These are phyloP conservation scores for Colletes collaris DNA, from an alignment of 2,888 invertebrate genomes.

Conservation along the genomic window DNA sequence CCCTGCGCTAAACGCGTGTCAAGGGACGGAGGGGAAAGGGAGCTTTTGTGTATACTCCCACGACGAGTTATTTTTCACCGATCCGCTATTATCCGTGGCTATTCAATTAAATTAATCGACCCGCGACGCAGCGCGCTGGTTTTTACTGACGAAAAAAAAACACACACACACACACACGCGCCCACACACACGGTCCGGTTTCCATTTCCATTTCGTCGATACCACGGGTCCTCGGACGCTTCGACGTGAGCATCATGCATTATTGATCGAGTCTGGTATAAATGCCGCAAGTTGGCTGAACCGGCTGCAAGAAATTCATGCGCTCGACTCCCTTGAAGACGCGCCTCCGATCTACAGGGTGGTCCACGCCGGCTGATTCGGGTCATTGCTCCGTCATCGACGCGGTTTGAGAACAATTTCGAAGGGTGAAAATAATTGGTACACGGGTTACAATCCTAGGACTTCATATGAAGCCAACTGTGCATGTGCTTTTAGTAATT, in stretches of 20 bases:
- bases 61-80: conserved; percentile 37
- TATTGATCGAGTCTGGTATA: conserved; percentile 50
- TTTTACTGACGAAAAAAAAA: conserved; percentile 14
- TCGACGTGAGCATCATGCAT: conserved; percentile 35
- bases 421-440: too few relatives aligned
- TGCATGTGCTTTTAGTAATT: too few relatives aligned
- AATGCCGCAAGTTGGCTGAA: conserved; percentile 41
- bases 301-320: conserved; percentile 53
- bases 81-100: conserved; percentile 35
- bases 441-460: too few relatives aligned
- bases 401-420: too few relatives aligned
- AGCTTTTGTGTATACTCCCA: conserved; percentile 10
- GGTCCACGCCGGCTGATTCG: too few relatives aligned
- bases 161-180: not conserved
- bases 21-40: not conserved
- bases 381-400: too few relatives aligned
- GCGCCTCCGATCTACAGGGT: conserved; percentile 1
- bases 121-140: not conserved
- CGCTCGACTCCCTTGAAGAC: conserved; percentile 18
- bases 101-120: conserved; percentile 62
- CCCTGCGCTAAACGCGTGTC: not conserved
- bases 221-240: conserved; percentile 14
- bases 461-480: too few relatives aligned
- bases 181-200: not conserved
- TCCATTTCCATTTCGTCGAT: conserved; percentile 49